These are phyloP conservation scores for Campoplex capitator DNA, from an alignment of 2,888 invertebrate genomes.

Conservation along the genomic window DNA sequence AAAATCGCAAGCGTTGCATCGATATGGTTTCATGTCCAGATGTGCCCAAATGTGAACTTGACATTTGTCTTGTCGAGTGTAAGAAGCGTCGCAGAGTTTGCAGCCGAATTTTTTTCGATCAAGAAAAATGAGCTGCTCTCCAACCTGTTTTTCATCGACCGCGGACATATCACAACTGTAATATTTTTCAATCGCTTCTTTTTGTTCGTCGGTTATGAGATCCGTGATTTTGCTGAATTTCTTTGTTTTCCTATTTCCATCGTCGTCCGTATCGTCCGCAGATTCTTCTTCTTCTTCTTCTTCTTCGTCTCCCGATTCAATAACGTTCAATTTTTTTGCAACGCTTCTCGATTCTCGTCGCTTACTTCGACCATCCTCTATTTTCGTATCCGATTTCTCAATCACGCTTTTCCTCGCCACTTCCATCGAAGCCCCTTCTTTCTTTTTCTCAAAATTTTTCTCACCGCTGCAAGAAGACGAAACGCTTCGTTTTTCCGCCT, in stretches of 20 bases:
- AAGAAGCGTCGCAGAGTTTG: slow-evolving; percentile 74
- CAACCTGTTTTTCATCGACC: slow-evolving; percentile 73
- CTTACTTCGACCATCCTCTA: neutral
- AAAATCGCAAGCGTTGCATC: slow-evolving; percentile 77
- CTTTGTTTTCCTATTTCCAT: slow-evolving; percentile 54
- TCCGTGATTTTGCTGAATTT: slow-evolving; percentile 76
- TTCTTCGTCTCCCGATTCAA: neutral
- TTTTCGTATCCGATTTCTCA: slow-evolving; percentile 12
- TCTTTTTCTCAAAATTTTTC: neutral
- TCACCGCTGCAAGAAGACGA: neutral
- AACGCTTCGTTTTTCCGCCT: slow-evolving; percentile 58
- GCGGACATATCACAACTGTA: slow-evolving; percentile 76
- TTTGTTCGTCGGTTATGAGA: slow-evolving; percentile 78
- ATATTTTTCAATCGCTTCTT: slow-evolving; percentile 75
- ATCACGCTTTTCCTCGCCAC: slow-evolving; percentile 23
- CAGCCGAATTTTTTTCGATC: slow-evolving; percentile 76
- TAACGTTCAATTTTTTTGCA: neutral
- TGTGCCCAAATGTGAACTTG: slow-evolving; percentile 81
- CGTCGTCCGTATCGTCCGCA: slow-evolving; percentile 3
- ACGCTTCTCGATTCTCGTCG: neutral
- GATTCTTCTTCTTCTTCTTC: neutral
- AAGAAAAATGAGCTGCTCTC: slow-evolving; percentile 70
- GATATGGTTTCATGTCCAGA: slow-evolving; percentile 79
- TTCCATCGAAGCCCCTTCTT: slow-evolving; percentile 7
- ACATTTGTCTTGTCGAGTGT: slow-evolving; percentile 78